phyloP scores from a whole-genome alignment of 2,888 invertebrate species.

The Euphydryas editha region DNA sequence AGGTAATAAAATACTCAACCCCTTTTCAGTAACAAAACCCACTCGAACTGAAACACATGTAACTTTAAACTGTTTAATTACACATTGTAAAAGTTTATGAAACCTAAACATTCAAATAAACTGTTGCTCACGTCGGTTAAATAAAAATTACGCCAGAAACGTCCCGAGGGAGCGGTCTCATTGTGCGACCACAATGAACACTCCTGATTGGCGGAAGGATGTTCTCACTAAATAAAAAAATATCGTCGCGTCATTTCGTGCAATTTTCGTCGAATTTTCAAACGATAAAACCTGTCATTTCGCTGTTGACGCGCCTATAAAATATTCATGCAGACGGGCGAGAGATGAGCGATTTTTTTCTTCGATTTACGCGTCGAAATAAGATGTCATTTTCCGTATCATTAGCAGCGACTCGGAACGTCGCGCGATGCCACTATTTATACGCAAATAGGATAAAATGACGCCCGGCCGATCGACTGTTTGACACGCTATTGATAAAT shows the following conservation, averaged over 20 bases:
- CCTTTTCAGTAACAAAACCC: constrained; percentile 22
- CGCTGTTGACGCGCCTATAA: constrained; percentile 83
- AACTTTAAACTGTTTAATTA: constrained; percentile 40
- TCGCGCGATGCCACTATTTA: constrained; percentile 79
- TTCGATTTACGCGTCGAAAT: constrained; percentile 83
- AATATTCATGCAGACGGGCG: constrained; percentile 82
- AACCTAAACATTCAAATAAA: constrained; percentile 65
- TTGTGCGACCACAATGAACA: constrained; percentile 78
- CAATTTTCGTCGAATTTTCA: constrained; percentile 83
- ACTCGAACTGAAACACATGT: constrained; percentile 25
- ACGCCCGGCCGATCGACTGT: constrained; percentile 80
- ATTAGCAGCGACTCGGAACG: constrained; percentile 80
- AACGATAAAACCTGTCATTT: constrained; percentile 85
- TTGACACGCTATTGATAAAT: constrained; percentile 82
- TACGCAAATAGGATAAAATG: constrained; percentile 83
- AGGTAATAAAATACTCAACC: background rate
- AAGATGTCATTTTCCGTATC: constrained; percentile 85
- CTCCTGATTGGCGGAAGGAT: constrained; percentile 84
- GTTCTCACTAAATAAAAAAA: constrained; percentile 82
- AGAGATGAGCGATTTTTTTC: constrained; percentile 83
- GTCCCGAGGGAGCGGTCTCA: constrained; percentile 72
- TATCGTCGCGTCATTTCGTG: constrained; percentile 82
- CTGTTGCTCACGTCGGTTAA: constrained; percentile 76
- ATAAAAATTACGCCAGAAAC: constrained; percentile 76
- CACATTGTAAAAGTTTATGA: constrained; percentile 45